Percentiles rank a stretch among this genome's conserved stretches.
Conservation (phyloP, 2,113 vertebrate genomes). For the Alectura lathami region DNA sequence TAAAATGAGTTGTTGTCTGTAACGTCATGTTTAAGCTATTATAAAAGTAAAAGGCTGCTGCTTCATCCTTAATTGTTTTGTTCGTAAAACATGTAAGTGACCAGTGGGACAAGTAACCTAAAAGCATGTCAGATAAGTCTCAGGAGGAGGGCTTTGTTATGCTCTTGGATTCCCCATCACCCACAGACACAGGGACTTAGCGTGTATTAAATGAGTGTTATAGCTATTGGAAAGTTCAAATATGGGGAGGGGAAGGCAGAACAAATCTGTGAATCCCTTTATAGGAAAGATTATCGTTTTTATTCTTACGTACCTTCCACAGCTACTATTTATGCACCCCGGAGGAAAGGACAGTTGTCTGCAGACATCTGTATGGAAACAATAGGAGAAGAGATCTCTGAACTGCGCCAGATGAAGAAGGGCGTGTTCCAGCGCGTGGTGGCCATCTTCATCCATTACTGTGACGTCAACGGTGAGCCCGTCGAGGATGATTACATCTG, state of each 20-base stretch:
- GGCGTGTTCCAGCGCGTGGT: slow-evolving; percentile 95
- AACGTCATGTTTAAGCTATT: neutral
- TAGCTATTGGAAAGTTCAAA: neutral
- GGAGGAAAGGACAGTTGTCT: slow-evolving; percentile 95
- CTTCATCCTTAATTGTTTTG: neutral
- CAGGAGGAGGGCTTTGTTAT: neutral
- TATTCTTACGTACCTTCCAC: neutral
- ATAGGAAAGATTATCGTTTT: neutral
- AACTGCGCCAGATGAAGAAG: slow-evolving; percentile 87
- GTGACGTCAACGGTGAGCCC: slow-evolving; percentile 93
- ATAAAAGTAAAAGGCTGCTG: neutral
- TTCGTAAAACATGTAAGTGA: neutral
- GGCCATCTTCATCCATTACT: slow-evolving; percentile 97
- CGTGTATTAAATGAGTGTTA: neutral
- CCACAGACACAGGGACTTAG: neutral
- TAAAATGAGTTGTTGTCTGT: neutral
- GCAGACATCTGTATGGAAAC: slow-evolving; percentile 99
- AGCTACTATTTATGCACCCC: slow-evolving; percentile 97
- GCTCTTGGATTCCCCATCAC: neutral
- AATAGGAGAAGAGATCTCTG: slow-evolving; percentile 97
- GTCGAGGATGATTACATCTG: slow-evolving; percentile 97
- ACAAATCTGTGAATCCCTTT: neutral
- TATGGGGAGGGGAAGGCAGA: neutral
- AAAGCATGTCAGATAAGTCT: neutral
- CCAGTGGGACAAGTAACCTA: neutral